Base-by-base conservation (phyloP, 2,113 vertebrate genomes). In the Arizona elegans region DNA sequence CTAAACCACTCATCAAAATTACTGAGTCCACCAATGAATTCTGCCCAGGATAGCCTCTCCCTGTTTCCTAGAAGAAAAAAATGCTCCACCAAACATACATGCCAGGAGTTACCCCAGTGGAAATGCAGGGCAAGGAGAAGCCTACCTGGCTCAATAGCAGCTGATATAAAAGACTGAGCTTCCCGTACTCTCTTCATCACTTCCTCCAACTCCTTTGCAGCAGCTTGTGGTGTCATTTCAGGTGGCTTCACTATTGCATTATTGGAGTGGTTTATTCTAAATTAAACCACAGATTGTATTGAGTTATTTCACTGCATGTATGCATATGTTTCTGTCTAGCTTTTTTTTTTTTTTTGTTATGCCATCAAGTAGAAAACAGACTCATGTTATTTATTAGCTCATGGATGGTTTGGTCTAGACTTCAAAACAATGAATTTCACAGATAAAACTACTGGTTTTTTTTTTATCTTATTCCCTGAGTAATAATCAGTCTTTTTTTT, bases 221-320 rank as follows among this genome's bases (percentile, higher is more conserved):
- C 99, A 87, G 99, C 99, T 97, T 99, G 99, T 1, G 99, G 98
- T 9, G 99, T 99, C 98, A 99, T 96, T 98, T 99, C 99, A 87
- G 99, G 99, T 24, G 99, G 99, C 93, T 99, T 99, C 92, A 99
- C 99, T 93, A 99, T 99, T 96, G 99, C 99, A 92, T 99, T 99
- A 97, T 99, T 99, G 97, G 99, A 99, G 98, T 99, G 99, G 98
- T 99, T 99, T 95, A 99, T 99, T 98, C 99, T 99, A 97, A 95
- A 94, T 93, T 89, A 93, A 94, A n/a, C 58, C 23, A 96, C 58
- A 86, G n/a, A 87, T 86, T 59, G 65, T 70, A 1, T 91, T 89
- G 91, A 59, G 3, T 0, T 54, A 0, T 75, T 12, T 88, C 58
- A 90, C 13, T 52, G 55, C 11, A 13, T 3, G 26, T 19, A 24